Conservation (phyloP, 2,797 vertebrate species). For the Setipinna tenuifilis region DNA sequence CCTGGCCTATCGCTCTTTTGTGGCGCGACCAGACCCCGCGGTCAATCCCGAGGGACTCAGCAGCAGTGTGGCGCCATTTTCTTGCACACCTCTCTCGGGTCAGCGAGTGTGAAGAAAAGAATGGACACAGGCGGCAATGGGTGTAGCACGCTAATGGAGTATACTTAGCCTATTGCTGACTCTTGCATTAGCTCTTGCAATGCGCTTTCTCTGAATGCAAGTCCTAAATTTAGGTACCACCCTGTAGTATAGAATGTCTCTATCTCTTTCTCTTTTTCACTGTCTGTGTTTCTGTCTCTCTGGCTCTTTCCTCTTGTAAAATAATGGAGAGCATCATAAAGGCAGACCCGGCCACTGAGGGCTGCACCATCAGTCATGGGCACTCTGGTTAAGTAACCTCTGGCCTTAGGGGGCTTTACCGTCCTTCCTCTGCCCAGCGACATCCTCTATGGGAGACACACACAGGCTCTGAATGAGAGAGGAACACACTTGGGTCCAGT, state of each 20-base stretch:
- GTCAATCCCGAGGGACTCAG: not conserved
- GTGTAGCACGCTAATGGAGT: not conserved
- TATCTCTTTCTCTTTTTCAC: no score
- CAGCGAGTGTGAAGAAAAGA: conserved; percentile 52
- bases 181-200: not conserved
- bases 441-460: not conserved
- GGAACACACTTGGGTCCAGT: not conserved
- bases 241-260: no score
- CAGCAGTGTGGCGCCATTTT: not conserved
- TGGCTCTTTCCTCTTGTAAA: not conserved
- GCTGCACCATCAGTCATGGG: not conserved
- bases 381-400: conserved; percentile 10
- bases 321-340: not conserved
- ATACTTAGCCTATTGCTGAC: not conserved
- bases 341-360: not conserved
- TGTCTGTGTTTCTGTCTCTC: no score
- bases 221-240: no score
- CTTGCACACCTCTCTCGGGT: conserved; percentile 45
- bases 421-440: not conserved
- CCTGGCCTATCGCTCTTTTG: not conserved
- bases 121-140: not conserved
- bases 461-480: not conserved
- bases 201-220: not conserved
- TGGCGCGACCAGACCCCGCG: not conserved
- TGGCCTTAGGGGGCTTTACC: not conserved